A percentile compares a stretch with the other conserved stretches of the same genome.
Evolutionary conservation across 2,113 vertebrate genomes (phyloP).

Genomic region (Paramormyrops kingsleyae): DNA sequence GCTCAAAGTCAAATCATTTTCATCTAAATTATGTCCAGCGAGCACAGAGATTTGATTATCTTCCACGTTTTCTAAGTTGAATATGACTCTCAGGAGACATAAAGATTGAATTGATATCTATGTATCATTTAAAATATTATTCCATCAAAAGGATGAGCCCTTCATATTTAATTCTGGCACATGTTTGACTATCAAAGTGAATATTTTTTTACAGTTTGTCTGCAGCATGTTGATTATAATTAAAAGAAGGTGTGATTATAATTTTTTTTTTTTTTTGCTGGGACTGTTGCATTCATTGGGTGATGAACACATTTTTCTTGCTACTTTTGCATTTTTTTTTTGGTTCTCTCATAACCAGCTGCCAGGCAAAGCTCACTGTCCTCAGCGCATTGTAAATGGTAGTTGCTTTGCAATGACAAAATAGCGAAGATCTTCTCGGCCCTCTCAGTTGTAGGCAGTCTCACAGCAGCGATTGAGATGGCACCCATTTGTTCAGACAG

Average conservation of each 20-base stretch:
- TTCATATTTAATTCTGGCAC: constrained; percentile 54
- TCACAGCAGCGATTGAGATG: constrained; percentile 22
- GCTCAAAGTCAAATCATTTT: constrained; percentile 31
- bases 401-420: constrained; percentile 20
- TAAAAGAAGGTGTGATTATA: constrained; percentile 59
- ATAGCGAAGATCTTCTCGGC: constrained; percentile 27
- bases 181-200: constrained; percentile 65
- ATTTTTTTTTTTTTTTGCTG: constrained; percentile 48
- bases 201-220: constrained; percentile 63
- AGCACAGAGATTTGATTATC: constrained; percentile 4
- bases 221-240: constrained; percentile 68
- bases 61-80: not conserved
- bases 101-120: constrained; percentile 34
- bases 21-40: constrained; percentile 25
- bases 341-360: not conserved
- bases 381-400: constrained; percentile 12
- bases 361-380: constrained; percentile 32
- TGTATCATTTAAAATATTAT: constrained; percentile 49
- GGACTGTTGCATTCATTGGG: constrained; percentile 50
- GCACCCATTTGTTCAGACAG: constrained; percentile 17
- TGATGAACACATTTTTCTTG: not conserved
- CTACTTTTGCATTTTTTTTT: not conserved
- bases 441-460: not conserved
- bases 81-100: not conserved
- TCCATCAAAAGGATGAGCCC: constrained; percentile 29